phyloP scores from a whole-genome alignment of 2,113 vertebrate genomes.

The Oplegnathus fasciatus region DNA sequence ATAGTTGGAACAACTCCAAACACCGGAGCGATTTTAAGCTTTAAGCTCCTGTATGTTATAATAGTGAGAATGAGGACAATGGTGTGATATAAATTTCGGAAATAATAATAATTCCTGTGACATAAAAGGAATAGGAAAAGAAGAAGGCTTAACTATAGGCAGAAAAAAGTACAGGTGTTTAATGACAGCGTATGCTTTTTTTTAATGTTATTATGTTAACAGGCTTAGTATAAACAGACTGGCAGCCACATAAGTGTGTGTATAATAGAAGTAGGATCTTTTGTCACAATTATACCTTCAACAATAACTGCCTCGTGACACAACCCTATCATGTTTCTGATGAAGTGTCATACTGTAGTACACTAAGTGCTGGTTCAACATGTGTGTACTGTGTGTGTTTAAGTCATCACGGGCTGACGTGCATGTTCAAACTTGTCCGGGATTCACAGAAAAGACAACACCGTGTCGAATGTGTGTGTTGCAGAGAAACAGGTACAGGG shows the following conservation, averaged over 20 bases:
- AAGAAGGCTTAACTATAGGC: too few species aligned
- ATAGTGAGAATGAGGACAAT: background rate
- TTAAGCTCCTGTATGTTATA: background rate
- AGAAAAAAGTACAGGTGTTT: background rate
- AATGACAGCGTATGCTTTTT: background rate
- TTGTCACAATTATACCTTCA: conserved; percentile 17
- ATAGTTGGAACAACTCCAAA: too few species aligned
- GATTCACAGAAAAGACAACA: conserved; percentile 39
- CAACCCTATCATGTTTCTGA: conserved; percentile 48
- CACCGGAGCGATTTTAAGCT: background rate
- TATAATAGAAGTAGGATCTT: background rate
- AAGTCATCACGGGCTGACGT: conserved; percentile 6
- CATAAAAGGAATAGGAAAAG: background rate
- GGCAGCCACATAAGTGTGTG: background rate
- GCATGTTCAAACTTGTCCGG: conserved; percentile 67
- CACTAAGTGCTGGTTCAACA: conserved; percentile 57
- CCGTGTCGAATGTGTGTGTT: conserved; percentile 24
- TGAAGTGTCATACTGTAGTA: conserved; percentile 37
- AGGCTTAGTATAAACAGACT: background rate
- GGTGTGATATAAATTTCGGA: background rate
- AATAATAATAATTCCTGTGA: background rate
- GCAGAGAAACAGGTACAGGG: conserved; percentile 21
- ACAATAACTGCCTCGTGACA: conserved; percentile 32
- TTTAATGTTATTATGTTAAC: background rate
- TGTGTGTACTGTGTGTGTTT: conserved; percentile 38